Evolutionary conservation across 2,888 invertebrate species (phyloP).

Genomic region (Euproctis similis): DNA sequence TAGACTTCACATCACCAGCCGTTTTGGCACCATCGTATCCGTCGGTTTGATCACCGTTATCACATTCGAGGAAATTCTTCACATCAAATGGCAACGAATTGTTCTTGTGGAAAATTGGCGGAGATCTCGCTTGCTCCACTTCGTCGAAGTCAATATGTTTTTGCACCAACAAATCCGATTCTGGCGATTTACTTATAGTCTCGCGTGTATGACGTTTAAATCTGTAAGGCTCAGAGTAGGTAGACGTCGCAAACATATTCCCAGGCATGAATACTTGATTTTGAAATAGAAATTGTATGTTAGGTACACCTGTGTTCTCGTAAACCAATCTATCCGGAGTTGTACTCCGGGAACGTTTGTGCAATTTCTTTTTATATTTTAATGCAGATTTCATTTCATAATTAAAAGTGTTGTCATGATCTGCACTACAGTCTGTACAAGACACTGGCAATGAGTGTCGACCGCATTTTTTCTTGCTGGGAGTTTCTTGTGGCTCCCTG

Average conservation of each 20-base stretch:
- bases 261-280: slow-evolving; percentile 72
- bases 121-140: slow-evolving; percentile 37
- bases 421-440: slow-evolving; percentile 55
- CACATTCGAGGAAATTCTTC: slow-evolving; percentile 40
- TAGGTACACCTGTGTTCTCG: slow-evolving; percentile 40
- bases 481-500: slow-evolving; percentile 42
- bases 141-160: slow-evolving; percentile 57
- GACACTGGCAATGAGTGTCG: slow-evolving; percentile 59
- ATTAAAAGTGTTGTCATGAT: slow-evolving; percentile 57
- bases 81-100: slow-evolving; percentile 52
- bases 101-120: slow-evolving; percentile 53
- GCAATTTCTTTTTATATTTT: slow-evolving; percentile 54
- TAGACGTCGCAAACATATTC: slow-evolving; percentile 35
- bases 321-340: slow-evolving; percentile 36
- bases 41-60: slow-evolving; percentile 26
- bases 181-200: slow-evolving; percentile 35
- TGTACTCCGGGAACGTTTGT: slow-evolving; percentile 42
- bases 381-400: slow-evolving; percentile 62
- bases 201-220: slow-evolving; percentile 28
- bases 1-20: slow-evolving; percentile 36
- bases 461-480: slow-evolving; percentile 57
- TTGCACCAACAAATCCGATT: slow-evolving; percentile 39
- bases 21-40: slow-evolving; percentile 41
- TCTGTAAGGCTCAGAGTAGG: slow-evolving; percentile 49
- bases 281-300: slow-evolving; percentile 68